Conservation (phyloP, 2,797 vertebrate species). For the Cossypha heuglini region DNA sequence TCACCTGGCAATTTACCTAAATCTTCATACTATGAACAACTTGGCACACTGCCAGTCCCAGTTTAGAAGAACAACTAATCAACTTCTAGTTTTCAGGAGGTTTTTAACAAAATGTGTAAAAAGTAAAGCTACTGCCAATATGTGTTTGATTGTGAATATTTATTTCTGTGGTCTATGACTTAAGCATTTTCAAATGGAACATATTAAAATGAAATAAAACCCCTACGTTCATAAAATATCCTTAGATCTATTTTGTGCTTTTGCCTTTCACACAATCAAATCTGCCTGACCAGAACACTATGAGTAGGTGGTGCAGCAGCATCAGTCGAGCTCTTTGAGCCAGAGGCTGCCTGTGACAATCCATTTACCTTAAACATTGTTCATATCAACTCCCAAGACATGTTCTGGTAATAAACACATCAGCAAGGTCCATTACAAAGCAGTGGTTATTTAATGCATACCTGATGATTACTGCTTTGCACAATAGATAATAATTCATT, state of each 20-base stretch:
- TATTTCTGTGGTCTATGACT: neutral
- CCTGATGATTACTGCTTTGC: neutral
- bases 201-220: neutral
- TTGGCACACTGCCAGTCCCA: neutral
- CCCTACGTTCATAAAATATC: neutral
- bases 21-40: neutral
- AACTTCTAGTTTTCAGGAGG: neutral
- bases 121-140: constrained; percentile 47
- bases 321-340: neutral
- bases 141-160: constrained; percentile 10
- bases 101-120: neutral
- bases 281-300: neutral
- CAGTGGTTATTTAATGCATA: constrained; percentile 31
- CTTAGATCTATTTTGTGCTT: neutral
- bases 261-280: neutral
- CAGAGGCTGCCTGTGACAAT: neutral
- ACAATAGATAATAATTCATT: neutral
- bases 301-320: neutral
- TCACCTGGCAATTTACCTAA: neutral
- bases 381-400: constrained; percentile 25
- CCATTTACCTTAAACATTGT: neutral
- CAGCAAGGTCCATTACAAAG: constrained; percentile 12
- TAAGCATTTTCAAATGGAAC: neutral
- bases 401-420: neutral
- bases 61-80: neutral